These are phyloP conservation scores for Mechanitis mazaeus DNA, from an alignment of 2,888 invertebrate genomes.

Conservation along the genomic window DNA sequence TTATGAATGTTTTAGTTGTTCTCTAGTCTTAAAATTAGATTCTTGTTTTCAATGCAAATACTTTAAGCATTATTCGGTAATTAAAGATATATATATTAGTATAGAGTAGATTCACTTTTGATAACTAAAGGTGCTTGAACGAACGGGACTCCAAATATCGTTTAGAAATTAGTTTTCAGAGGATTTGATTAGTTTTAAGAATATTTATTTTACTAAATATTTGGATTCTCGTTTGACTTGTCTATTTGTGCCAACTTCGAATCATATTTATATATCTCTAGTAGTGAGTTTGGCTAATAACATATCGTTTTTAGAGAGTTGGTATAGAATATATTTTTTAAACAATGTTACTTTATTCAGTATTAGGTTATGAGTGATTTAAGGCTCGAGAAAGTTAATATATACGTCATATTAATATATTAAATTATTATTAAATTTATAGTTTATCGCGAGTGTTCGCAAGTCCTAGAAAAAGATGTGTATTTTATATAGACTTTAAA, in stretches of 20 bases:
- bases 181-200: conserved; percentile 66
- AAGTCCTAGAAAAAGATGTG: conserved; percentile 37
- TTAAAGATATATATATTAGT: conserved; percentile 58
- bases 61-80: conserved; percentile 64
- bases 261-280: conserved; percentile 20
- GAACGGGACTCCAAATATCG: conserved; percentile 50
- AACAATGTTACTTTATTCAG: conserved; percentile 49
- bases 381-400: conserved; percentile 58
- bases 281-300: conserved; percentile 27
- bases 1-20: conserved; percentile 62
- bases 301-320: conserved; percentile 59
- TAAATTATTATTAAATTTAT: conserved; percentile 28
- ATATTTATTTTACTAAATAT: conserved; percentile 57
- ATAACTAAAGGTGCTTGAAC: conserved; percentile 62
- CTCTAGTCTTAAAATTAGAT: conserved; percentile 70
- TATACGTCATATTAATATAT: conserved; percentile 28
- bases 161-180: conserved; percentile 50
- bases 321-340: conserved; percentile 59
- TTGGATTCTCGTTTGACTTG: conserved; percentile 52
- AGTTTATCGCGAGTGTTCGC: conserved; percentile 22
- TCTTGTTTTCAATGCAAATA: conserved; percentile 49
- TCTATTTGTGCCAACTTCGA: conserved; percentile 66
- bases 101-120: conserved; percentile 31
- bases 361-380: conserved; percentile 65
- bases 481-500: conserved; percentile 50